These are phyloP conservation scores for Scomber scombrus DNA, from an alignment of 2,113 vertebrate genomes.

Conservation along the genomic window DNA sequence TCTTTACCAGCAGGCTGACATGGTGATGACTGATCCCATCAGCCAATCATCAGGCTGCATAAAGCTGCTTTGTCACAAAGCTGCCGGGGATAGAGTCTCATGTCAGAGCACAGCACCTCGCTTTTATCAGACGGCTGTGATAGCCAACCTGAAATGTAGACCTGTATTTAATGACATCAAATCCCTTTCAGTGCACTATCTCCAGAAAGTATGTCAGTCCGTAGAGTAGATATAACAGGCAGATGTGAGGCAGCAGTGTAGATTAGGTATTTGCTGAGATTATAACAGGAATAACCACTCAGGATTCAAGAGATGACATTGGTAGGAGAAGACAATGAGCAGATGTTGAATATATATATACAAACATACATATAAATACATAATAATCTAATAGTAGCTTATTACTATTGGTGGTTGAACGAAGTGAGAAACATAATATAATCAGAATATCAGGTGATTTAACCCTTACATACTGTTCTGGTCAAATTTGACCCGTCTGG, in stretches of 20 bases:
- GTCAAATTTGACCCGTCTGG: too few relatives aligned
- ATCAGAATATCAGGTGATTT: too few relatives aligned
- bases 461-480: too few relatives aligned
- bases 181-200: not conserved
- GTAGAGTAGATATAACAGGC: not conserved
- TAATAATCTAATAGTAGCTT: too few relatives aligned
- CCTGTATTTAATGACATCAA: conserved; percentile 27
- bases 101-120: conserved; percentile 49
- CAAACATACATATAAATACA: too few relatives aligned
- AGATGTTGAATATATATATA: not conserved
- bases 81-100: conserved; percentile 38
- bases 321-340: not conserved
- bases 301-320: not conserved
- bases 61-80: conserved; percentile 72
- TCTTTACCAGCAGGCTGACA: conserved; percentile 38
- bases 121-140: conserved; percentile 58
- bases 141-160: conserved; percentile 55
- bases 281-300: not conserved
- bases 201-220: not conserved
- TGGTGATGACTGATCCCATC: conserved; percentile 53
- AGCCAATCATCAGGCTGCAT: conserved; percentile 33
- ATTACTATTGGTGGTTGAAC: too few relatives aligned
- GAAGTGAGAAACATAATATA: too few relatives aligned
- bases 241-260: not conserved
- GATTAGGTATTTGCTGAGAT: conserved; percentile 26